A percentile compares a stretch with the other conserved stretches of the same genome.
phyloP scores from a whole-genome alignment of 2,888 invertebrate genomes.

The Metalampra italica region DNA sequence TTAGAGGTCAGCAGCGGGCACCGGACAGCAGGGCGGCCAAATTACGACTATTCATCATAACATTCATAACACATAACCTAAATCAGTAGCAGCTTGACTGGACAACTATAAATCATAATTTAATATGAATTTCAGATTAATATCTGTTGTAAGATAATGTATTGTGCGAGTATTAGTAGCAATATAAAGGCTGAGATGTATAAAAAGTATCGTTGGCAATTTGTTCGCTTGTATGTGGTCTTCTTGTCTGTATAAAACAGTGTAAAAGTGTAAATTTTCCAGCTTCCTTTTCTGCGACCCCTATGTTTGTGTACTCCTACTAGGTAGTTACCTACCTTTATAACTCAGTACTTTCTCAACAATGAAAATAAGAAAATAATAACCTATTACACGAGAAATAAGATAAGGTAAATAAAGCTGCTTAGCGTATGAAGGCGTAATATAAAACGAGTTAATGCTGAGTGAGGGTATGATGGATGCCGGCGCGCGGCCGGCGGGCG shows the following conservation, averaged over 20 bases:
- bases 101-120: slow-evolving; percentile 55
- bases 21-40: slow-evolving; percentile 29
- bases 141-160: slow-evolving; percentile 1
- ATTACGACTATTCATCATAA: slow-evolving; percentile 53
- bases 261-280: no score
- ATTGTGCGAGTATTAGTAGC: neutral
- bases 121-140: slow-evolving; percentile 37
- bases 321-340: no score
- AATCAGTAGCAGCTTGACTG: slow-evolving; percentile 38
- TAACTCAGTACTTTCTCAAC: neutral
- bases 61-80: slow-evolving; percentile 10
- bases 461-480: slow-evolving; percentile 36
- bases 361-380: slow-evolving; percentile 2
- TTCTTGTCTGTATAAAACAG: no score
- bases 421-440: slow-evolving; percentile 3
- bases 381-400: neutral
- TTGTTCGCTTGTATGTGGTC: no score
- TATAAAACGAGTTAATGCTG: slow-evolving; percentile 25
- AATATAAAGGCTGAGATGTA: no score
- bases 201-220: no score
- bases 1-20: slow-evolving; percentile 29
- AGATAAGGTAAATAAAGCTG: slow-evolving; percentile 5
- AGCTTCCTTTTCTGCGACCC: no score
- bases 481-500: slow-evolving; percentile 15
- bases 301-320: no score